These are phyloP conservation scores for Caenorhabditis imperialis DNA, from an alignment of 2,888 invertebrate genomes.

Conservation along the genomic window DNA sequence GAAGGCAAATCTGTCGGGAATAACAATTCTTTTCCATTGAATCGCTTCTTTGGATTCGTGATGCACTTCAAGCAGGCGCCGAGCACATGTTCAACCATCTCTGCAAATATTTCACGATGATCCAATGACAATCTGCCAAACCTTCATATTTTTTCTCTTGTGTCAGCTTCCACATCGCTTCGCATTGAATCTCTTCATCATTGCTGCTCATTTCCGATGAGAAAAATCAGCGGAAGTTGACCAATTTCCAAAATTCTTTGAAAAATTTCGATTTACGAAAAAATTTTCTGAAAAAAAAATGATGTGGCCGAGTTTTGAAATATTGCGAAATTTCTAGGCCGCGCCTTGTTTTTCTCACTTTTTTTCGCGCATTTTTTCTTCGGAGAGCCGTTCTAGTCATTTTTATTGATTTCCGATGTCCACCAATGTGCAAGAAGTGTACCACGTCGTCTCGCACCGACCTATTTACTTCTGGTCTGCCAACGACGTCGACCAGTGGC, in stretches of 20 bases:
- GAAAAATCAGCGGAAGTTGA: background rate
- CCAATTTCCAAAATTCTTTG: background rate
- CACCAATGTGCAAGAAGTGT: constrained; percentile 60
- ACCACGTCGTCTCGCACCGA: constrained; percentile 60
- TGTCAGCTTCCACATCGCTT: constrained; percentile 11
- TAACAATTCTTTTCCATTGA: constrained; percentile 34
- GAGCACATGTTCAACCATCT: constrained; percentile 33
- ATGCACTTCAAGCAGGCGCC: constrained; percentile 25
- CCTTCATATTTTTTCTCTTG: constrained; percentile 33
- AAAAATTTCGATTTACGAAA: background rate
- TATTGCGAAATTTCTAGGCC: constrained; percentile 1
- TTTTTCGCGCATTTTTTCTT: constrained; percentile 8
- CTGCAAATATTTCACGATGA: constrained; percentile 10
- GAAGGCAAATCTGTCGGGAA: constrained; percentile 35
- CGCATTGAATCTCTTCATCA: constrained; percentile 26
- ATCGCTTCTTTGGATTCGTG: constrained; percentile 28
- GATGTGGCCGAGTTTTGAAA: constrained; percentile 8
- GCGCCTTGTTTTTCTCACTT: background rate
- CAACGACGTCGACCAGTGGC: constrained; percentile 67
- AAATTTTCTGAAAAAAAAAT: background rate
- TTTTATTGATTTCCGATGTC: constrained; percentile 6
- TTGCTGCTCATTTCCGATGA: constrained; percentile 8
- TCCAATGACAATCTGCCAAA: constrained; percentile 3
- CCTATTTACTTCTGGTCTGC: constrained; percentile 69
- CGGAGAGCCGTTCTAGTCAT: background rate